phyloP scores from a whole-genome alignment of 1,140 invertebrate genomes.

The Mesaphorura yosii region DNA sequence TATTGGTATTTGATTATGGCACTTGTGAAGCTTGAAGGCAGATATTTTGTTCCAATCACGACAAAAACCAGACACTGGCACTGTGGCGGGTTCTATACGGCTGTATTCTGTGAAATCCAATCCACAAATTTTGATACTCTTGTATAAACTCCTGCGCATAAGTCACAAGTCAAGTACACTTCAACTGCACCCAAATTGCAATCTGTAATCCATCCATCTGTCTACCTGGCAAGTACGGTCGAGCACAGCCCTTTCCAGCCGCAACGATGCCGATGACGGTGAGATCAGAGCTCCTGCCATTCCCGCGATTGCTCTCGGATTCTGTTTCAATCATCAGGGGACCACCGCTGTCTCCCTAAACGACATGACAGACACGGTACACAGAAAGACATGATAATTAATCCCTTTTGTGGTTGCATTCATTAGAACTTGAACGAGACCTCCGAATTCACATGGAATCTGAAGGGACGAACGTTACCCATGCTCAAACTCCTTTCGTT shows the following conservation, averaged over 20 bases:
- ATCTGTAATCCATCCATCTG: not conserved
- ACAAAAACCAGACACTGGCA: not conserved
- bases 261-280: conserved; percentile 19
- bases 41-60: too few species aligned
- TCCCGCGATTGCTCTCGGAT: not conserved
- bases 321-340: not conserved
- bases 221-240: conserved; percentile 11
- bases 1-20: too few species aligned
- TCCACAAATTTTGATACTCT: conserved; percentile 1
- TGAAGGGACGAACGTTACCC: too few species aligned
- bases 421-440: too few species aligned
- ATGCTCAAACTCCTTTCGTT: too few species aligned
- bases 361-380: too few species aligned
- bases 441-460: too few species aligned
- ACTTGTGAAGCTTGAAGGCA: too few species aligned
- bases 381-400: too few species aligned
- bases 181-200: conserved; percentile 6
- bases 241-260: conserved; percentile 19
- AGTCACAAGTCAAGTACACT: conserved; percentile 10
- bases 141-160: conserved; percentile 12
- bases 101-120: conserved; percentile 1
- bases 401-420: too few species aligned
- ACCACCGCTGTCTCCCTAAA: conserved; percentile 9
- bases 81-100: not conserved
- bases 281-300: not conserved